Base-by-base conservation (phyloP, 1,140 invertebrate genomes). In the Amyelois transitella region DNA sequence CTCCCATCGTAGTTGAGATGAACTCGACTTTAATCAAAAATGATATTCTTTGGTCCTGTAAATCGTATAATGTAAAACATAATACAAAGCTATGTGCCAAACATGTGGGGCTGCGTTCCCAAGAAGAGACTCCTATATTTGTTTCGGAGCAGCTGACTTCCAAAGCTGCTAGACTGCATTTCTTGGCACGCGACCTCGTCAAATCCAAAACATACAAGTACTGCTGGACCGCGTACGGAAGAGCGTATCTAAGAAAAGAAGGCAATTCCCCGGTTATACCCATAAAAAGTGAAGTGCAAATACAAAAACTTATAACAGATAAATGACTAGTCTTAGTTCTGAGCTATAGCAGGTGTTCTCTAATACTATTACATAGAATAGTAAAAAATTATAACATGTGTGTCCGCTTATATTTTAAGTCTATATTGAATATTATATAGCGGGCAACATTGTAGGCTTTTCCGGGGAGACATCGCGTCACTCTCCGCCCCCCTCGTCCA, bases 171-270 rank as follows among this genome's bases (percentile, higher is more conserved):
- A 22, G 56, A 3, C 28, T 58, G 1, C 22, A 32, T 8, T 58
- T 48, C 44, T 20, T 58, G 6, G 50, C 50, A 5, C 50, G 56
- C 0, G 56, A 58, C 18, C 18, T 58, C 6, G 48, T 18, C 10
- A 53, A 43, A 8, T 38, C 50, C 17, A 28, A 47, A 1, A 3
- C 0, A 1, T 58, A 43, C 14, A 58, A 48, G 24, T 58, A 43
- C n/a, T 53, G 50, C 17, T 58, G 56, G 56, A 48, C 56, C 1
- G 22, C 18, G 4, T 53, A 53, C 18, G 56, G 56, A 10, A 45
- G 18, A 14, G 44, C 53, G 6, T 58, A 53, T n/a, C 12, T 58
- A 6, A 21, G 51, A 24, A 49, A 48, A 38, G 6, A 20, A 1
- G 56, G 53, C 1, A 48, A 21, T 14, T 53, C 56, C 1, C 43